Evolutionary conservation across 1,140 invertebrate genomes (phyloP), one percentile per base, ranked within the genome.

Genomic region (Scaptomyza graminum): DNA sequence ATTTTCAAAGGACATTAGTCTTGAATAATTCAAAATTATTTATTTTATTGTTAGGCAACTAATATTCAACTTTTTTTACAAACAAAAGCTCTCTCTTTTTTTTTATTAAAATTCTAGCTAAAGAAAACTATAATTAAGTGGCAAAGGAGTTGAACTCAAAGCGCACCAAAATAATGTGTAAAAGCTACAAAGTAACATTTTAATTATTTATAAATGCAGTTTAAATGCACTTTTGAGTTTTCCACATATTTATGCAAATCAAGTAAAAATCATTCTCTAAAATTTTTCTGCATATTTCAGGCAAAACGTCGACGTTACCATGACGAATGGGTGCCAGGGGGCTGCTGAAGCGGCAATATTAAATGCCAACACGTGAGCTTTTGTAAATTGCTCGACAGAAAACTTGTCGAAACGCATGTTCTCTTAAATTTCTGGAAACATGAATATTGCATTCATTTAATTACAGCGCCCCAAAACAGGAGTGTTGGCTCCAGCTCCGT

Each of bases 381-480:
- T 44, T 43, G 47, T 55, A 85, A 85, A 85, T 85, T 85, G 46
- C 79, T 88, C 65, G 64, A 83, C 76, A 88, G 67, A 68, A 43
- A 54, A 54, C 51, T 88, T 88, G 83, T 88, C 70, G 83, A 76
- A 88, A 88, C 83, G 79, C 83, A 84, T 88, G 83, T 88, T 77
- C 43, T 66, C 47, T 41, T 69, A 67, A 56, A 87, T 87, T 87
- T 87, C 66, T 76, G 68, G 52, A 74, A 79, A 87, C 83, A 87
- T 88, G 83, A 79, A 68, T 88, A 76, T 87, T 75, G 79, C 83
- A 87, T 88, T 84, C 84, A 77, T 79, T 89, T 88, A 89, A 88
- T 89, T 84, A 80, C 68, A 88, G 66, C 60, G 55, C 46, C 18
- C 50, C n/a, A 39, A 8, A 28, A 37, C 6, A 25, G 11, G 15